Percentiles rank a stretch among this genome's conserved stretches.
Evolutionary conservation across 2,797 vertebrate genomes (phyloP).

Genomic region (Ibycter americanus): DNA sequence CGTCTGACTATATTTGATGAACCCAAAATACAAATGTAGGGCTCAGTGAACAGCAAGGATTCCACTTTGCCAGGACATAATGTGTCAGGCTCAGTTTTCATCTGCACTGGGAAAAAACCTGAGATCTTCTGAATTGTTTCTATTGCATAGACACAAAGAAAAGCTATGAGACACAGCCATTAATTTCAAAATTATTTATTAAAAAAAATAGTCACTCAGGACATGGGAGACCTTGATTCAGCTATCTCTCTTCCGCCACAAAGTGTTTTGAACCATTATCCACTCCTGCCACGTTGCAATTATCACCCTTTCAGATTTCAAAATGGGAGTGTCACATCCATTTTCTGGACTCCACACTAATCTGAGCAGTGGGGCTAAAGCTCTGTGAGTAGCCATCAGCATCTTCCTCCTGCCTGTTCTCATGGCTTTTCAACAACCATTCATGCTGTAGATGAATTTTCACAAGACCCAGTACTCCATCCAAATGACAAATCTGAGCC

Average conservation of each 20-base stretch:
- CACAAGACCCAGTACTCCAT: accelerated
- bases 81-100: background rate
- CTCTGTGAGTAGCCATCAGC: background rate
- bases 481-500: background rate
- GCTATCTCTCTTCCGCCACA: background rate
- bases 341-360: background rate
- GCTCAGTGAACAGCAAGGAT: background rate
- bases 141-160: background rate
- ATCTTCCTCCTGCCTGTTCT: background rate
- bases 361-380: background rate
- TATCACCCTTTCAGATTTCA: background rate
- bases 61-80: background rate
- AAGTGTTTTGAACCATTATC: background rate
- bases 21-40: background rate
- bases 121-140: background rate
- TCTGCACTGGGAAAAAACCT: background rate
- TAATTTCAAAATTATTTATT: background rate
- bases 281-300: background rate
- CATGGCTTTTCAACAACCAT: background rate
- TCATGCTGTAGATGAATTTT: background rate
- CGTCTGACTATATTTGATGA: background rate
- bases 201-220: background rate
- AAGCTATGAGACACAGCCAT: background rate
- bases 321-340: background rate
- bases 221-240: background rate